Percentiles rank a stretch among this genome's conserved stretches.
These are phyloP conservation scores for Parotocinclus haroldoi DNA, from an alignment of 2,797 vertebrate genomes.

Conservation along the genomic window DNA sequence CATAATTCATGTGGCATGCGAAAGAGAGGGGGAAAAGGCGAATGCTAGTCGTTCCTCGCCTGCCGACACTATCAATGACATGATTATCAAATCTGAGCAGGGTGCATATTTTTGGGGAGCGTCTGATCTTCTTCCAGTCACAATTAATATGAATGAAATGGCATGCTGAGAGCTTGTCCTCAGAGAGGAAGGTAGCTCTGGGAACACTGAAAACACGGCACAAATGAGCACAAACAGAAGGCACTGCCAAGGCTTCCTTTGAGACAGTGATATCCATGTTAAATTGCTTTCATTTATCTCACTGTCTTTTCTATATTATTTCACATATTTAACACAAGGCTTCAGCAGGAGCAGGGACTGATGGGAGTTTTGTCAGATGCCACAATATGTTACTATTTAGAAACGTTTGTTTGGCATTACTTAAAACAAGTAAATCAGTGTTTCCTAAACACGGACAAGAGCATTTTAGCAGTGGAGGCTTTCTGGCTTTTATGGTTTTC, in stretches of 20 bases:
- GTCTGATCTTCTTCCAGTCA: conserved; percentile 49
- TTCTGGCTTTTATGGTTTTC: too few species aligned
- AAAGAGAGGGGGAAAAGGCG: conserved; percentile 1
- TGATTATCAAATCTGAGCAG: conserved; percentile 48
- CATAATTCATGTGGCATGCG: conserved; percentile 43
- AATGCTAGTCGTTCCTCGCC: conserved; percentile 22
- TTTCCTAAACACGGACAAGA: too few species aligned
- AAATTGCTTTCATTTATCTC: background rate
- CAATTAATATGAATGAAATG: conserved; percentile 48
- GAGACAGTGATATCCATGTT: background rate
- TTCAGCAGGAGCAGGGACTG: background rate
- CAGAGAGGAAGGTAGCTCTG: conserved; percentile 12
- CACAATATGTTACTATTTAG: background rate
- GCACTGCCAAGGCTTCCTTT: background rate
- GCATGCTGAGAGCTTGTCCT: conserved; percentile 24
- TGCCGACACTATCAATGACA: conserved; percentile 38
- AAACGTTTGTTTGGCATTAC: background rate
- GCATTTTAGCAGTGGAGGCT: too few species aligned
- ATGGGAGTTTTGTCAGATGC: background rate
- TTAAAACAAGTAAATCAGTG: background rate
- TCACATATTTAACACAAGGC: conserved; percentile 1
- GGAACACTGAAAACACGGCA: conserved; percentile 11
- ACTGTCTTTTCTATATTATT: conserved; percentile 7
- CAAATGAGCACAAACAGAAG: conserved; percentile 2
- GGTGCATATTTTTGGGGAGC: conserved; percentile 29